Base-by-base conservation (phyloP, 2,888 invertebrate genomes). In the Lypha dubia region DNA sequence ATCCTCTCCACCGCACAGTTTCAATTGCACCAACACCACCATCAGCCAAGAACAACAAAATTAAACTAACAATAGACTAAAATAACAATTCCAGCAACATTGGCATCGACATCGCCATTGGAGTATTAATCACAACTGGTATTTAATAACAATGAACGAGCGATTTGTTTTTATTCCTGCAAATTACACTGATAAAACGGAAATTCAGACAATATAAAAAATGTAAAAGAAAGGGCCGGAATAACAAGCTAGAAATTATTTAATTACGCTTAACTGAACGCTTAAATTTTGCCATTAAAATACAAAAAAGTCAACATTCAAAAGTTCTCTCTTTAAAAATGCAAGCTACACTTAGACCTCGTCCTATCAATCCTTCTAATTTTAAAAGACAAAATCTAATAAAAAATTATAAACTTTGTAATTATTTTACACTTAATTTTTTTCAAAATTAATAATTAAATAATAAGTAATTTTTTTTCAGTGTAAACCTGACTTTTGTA, bases 101-200 rank as follows among this genome's bases (percentile, higher is more conserved):
- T 13, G 62, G 62, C 35, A 22, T 46, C 35, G 67, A n/a, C n/a
- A n/a, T n/a, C n/a, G n/a, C n/a, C n/a, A n/a, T n/a, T 22, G 46
- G 49, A 68, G 49, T 65, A 73, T 73, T 70, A 73, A 73, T 73
- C 46, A 73, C 49, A 44, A 38, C 79, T 65, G 65, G 56, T 65
- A 46, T 44, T 79, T 65, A 73, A 65, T 53, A 65, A 49, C 46
- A 58, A 65, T 74, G 46, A 58, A 56, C 44, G 22, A 71, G 63
- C 51, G 56, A 70, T 70, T 70, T 70, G 62, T 62, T 70, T 53
- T 41, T 44, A 13, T 44, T 79, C 6, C 62, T 28, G 20, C 20
- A 70, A 79, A 62, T 62, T 79, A 62, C 20, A 51, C 51, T 58
- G 4, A 22, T 1, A 6, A 11, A 17, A 28, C 2, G 53, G 63